Evolutionary conservation across 2,797 vertebrate genomes (phyloP), one percentile per base, ranked within the genome.

Genomic region (Gastrophryne carolinensis): DNA sequence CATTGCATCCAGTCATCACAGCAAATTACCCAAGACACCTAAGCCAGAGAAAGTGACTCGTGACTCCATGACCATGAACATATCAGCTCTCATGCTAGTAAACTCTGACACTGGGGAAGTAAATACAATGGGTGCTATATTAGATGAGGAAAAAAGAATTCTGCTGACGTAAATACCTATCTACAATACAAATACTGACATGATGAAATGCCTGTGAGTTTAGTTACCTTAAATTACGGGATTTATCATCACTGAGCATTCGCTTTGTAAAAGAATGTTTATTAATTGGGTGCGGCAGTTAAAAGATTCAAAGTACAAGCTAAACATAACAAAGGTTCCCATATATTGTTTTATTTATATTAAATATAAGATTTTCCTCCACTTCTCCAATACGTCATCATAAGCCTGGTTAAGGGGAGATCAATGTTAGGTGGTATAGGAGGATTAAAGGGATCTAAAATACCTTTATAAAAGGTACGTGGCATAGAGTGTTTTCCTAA

Each of bases 91-190:
- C 24, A 19, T 66, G 41, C 24, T 30, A 34, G 6, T 29, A 27
- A 41, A 58, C 21, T 50, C 30, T 37, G 39, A 39, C 29, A n/a
- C 7, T 23, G 30, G 58, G 8, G 11, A 24, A 11, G 7, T 13
- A 39, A 35, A 64, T 11, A 61, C 69, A 72, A 72, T 61, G 24
- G 37, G 11, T 19, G 12, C 24, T 32, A 30, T 56, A 44, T 64
- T 24, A 30, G 10, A 24, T 52, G 3, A 49, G 30, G 39, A 61
- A 64, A 30, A 65, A n/a, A 34, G 15, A n/a, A n/a, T 44, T 19
- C 26, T 57, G 61, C 30, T 50, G 21, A 61, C 24, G 44, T 56
- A 17, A 26, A 39, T 44, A 29, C 19, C 27, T 57, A 21, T 58
- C 13, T 4, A 5, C 19, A 37, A 35, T 19, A 39, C 24, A 11